Base-by-base conservation (phyloP, 1,140 invertebrate species). In the Bombus picipes region DNA sequence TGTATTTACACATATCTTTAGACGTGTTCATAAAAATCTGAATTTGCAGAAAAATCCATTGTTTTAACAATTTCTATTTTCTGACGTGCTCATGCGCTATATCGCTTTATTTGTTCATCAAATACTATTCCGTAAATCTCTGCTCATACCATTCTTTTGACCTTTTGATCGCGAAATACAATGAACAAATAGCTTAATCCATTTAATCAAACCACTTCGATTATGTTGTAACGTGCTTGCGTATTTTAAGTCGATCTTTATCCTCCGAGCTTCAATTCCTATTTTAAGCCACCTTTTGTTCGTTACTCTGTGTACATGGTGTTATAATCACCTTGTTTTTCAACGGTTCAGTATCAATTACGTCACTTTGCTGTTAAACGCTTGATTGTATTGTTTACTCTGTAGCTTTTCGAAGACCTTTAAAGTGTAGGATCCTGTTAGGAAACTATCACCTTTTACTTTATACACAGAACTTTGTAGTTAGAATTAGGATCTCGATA, bases 161-260 rank as follows among this genome's bases (percentile, higher is more conserved):
- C 25, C 5, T 22, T 13, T 66, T 81, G 57, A 62, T 80, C 77
- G 76, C 12, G 9, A 79, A 72, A 84, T 25, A 59, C 25, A 37
- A 22, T n/a, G 37, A 84, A 32, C 13, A 53, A 2, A 59, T 41
- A 62, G 43, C 18, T 77, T 43, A 34, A 77, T 77, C 68, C n/a
- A 73, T 73, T 76, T 83, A 76, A 83, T 74, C 68, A 77, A 77
- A 43, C 37, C 34, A 22, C 62, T 70, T 78, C 47, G 74, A 71
- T 71, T 77, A n/a, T 39, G 39, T 47, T 43, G 39, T 2, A 41
- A 9, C 34, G 75, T 37, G 76, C 66, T 66, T 22, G 22, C 39
- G n/a, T 22, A 15, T 62, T 73, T 81, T 6, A 37, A 25, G 15
- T n/a, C 79, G 34, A 72, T 43, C 22, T 6, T 32, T n/a, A 65